Percentiles rank a stretch among this genome's conserved stretches.
phyloP scores from a whole-genome alignment of 2,888 invertebrate species.

The Pseudococcus jackbeardsleyi region DNA sequence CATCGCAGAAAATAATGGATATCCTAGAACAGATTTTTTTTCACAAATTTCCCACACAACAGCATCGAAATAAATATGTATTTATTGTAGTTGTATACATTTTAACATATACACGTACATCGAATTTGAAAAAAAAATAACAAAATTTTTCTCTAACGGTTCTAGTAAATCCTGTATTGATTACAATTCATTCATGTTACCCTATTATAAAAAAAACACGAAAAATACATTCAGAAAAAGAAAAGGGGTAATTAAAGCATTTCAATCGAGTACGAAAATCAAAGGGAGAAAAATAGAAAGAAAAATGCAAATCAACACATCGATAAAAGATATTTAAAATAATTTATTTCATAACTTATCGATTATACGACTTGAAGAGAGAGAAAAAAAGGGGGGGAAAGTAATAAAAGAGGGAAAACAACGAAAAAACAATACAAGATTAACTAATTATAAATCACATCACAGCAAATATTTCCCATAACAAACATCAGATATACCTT shows the following conservation, averaged over 20 bases:
- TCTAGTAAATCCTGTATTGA: conserved; percentile 45
- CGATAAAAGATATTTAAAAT: background rate
- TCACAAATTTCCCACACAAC: conserved; percentile 5
- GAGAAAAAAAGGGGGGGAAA: background rate
- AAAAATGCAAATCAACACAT: conserved; percentile 27
- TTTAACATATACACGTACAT: conserved; percentile 41
- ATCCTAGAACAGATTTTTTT: conserved; percentile 2
- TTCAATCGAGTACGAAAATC: background rate
- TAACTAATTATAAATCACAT: conserved; percentile 54
- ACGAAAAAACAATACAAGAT: conserved; percentile 54
- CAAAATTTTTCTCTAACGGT: conserved; percentile 42
- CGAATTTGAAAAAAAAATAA: conserved; percentile 46
- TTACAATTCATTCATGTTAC: conserved; percentile 53
- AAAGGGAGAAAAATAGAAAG: background rate
- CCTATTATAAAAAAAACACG: background rate
- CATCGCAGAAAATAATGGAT: background rate
- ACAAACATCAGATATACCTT: conserved; percentile 21
- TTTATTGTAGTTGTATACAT: conserved; percentile 42
- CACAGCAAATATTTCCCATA: conserved; percentile 50
- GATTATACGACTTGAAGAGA: conserved; percentile 22
- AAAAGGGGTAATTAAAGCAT: background rate
- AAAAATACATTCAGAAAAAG: background rate
- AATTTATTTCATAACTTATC: conserved; percentile 1
- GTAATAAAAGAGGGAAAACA: conserved; percentile 11
- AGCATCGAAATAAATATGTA: conserved; percentile 13